Evolutionary conservation across 1,140 invertebrate genomes (phyloP).

Genomic region (Latrodectus geometricus): DNA sequence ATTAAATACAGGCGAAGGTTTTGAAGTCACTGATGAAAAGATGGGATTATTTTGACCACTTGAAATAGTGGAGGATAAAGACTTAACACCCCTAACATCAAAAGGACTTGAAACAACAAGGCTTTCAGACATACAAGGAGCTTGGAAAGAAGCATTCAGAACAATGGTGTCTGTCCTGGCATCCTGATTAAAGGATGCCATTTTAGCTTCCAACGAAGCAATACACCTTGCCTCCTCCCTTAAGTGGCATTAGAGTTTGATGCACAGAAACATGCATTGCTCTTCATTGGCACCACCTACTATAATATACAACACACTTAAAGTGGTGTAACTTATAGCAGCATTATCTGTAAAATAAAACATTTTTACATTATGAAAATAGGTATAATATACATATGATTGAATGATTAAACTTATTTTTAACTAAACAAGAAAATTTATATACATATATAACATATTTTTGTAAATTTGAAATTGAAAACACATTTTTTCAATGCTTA

Average conservation of each 20-base stretch:
- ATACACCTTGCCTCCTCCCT: constrained; percentile 26
- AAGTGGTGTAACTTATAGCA: no score
- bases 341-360: no score
- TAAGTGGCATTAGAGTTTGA: constrained; percentile 55
- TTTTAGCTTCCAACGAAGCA: constrained; percentile 60
- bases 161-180: constrained; percentile 46
- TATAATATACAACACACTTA: background rate
- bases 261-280: constrained; percentile 12
- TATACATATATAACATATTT: no score
- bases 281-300: constrained; percentile 16
- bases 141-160: constrained; percentile 50
- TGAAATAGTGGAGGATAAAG: background rate
- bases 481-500: no score
- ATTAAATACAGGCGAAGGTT: background rate
- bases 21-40: background rate
- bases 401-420: no score
- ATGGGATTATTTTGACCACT: constrained; percentile 17
- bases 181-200: constrained; percentile 58
- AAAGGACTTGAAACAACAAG: constrained; percentile 14
- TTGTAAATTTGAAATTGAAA: no score
- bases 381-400: no score
- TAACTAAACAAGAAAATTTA: no score
- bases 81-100: background rate
- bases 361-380: no score
- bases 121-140: constrained; percentile 17